Percentiles rank a stretch among this genome's conserved stretches.
These are phyloP conservation scores for Gadopsis marmoratus DNA, from an alignment of 2,797 vertebrate species.

Conservation along the genomic window DNA sequence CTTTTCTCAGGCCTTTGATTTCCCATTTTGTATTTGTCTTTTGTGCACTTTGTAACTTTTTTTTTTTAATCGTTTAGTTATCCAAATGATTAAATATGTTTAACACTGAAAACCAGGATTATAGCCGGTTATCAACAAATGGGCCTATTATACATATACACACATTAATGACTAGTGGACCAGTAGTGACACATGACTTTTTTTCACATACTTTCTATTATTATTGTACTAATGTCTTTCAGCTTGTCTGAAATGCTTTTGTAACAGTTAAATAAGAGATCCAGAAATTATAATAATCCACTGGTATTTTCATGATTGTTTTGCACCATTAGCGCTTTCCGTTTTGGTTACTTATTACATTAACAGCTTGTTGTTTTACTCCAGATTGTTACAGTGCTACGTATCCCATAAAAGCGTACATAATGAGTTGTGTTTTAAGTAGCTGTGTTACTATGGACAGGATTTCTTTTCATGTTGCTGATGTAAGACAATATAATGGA, in stretches of 20 bases:
- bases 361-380: constrained; percentile 63
- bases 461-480: constrained; percentile 64
- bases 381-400: constrained; percentile 42
- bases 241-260: constrained; percentile 57
- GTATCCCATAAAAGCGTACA: constrained; percentile 40
- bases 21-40: constrained; percentile 57
- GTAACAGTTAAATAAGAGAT: constrained; percentile 53
- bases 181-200: constrained; percentile 59
- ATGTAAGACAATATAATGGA: constrained; percentile 69
- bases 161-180: constrained; percentile 63
- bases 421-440: constrained; percentile 51
- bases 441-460: constrained; percentile 33
- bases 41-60: constrained; percentile 80
- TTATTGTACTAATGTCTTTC: constrained; percentile 43
- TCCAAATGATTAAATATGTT: constrained; percentile 53
- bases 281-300: constrained; percentile 22
- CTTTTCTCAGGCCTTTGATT: constrained; percentile 69
- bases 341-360: constrained; percentile 47
- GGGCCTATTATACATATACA: constrained; percentile 48
- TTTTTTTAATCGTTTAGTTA: constrained; percentile 54
- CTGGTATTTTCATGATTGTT: constrained; percentile 58
- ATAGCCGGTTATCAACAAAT: constrained; percentile 58
- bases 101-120: constrained; percentile 67
- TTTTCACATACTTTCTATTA: constrained; percentile 14
- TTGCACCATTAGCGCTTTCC: constrained; percentile 69